Evolutionary conservation across 2,888 invertebrate genomes (phyloP), one percentile per base, ranked within the genome.

Genomic region (Temnothorax ravouxi): DNA sequence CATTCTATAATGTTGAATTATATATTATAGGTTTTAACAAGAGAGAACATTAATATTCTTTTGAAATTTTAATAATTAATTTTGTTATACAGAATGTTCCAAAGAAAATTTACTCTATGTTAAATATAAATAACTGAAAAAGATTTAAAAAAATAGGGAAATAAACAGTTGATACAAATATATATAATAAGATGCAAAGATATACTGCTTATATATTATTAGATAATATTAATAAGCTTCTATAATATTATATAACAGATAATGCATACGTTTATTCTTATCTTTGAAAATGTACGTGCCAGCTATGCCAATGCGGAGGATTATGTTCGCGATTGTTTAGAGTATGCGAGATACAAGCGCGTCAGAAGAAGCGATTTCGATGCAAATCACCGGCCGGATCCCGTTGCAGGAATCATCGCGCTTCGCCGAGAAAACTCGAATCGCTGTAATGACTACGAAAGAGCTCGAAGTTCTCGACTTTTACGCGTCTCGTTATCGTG

Each of bases 331-430:
- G 18, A 61, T 61, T 74, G 47, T n/a, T 59, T 2, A 15, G 13
- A 76, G 3, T 44, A 54, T 11, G 41, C 25, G 67, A 81, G 67
- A 74, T 59, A 72, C 29, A 25, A 34, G 38, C 29, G 38, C 67
- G 41, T 62, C 41, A 69, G 34, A 71, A 81, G 64, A 47, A 62
- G n/a, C 69, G 69, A 84, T 81, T 84, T 75, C 47, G 62, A 75
- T 84, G 84, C 67, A 84, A 84, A 84, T 75, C 25, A 47, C 74
- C 44, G 11, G 54, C 29, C 8, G 44, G 29, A 34, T 34, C 41
- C 41, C 71, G 71, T 71, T 21, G 44, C 41, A 67, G 29, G 67
- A 76, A 83, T 77, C 61, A 61, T 41, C 25, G 21, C 5, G 41
- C 13, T 15, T 64, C 2, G 61, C 9, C 34, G 21, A 52, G 66